These are phyloP conservation scores for Paedocypris micromegethes DNA, from an alignment of 2,797 vertebrate genomes.

Conservation along the genomic window DNA sequence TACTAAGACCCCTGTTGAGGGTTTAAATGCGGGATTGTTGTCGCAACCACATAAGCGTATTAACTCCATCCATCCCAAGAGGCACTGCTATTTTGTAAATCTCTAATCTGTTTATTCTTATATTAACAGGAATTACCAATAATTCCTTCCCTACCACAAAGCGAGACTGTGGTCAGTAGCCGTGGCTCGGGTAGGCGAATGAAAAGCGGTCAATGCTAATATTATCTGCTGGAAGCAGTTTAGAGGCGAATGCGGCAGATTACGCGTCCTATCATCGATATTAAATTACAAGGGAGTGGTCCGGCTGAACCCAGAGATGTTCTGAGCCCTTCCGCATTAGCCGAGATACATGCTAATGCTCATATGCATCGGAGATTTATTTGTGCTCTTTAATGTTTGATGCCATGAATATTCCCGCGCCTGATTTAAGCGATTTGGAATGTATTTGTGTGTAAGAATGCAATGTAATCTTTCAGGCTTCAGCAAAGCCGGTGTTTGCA, in stretches of 20 bases:
- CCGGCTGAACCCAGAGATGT: slow-evolving; percentile 18
- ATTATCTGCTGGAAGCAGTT: slow-evolving; percentile 29
- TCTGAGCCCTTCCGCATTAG: slow-evolving; percentile 7
- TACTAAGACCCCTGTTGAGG: background rate
- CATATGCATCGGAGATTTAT: background rate
- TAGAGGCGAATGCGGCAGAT: slow-evolving; percentile 11
- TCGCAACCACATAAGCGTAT: slow-evolving; percentile 18
- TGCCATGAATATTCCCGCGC: slow-evolving; percentile 25
- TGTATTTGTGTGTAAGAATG: too few relatives aligned
- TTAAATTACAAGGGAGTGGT: slow-evolving; percentile 13
- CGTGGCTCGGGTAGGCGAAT: slow-evolving; percentile 19
- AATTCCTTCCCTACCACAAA: slow-evolving; percentile 4
- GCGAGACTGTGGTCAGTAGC: slow-evolving; percentile 9
- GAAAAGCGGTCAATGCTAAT: slow-evolving; percentile 27
- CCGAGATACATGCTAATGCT: slow-evolving; percentile 24
- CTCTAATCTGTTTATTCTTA: slow-evolving; percentile 36
- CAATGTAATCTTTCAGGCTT: too few relatives aligned
- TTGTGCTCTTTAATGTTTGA: slow-evolving; percentile 24
- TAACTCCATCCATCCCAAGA: slow-evolving; percentile 18
- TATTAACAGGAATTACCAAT: slow-evolving; percentile 34
- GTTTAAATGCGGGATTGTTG: slow-evolving; percentile 18
- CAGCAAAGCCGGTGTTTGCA: too few relatives aligned
- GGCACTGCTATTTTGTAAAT: slow-evolving; percentile 11
- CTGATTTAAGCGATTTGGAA: background rate
- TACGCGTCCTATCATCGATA: slow-evolving; percentile 20